A percentile compares a stretch with the other conserved stretches of the same genome.
Conservation (phyloP, 2,888 invertebrate species). For the Brachylomia viminalis region DNA sequence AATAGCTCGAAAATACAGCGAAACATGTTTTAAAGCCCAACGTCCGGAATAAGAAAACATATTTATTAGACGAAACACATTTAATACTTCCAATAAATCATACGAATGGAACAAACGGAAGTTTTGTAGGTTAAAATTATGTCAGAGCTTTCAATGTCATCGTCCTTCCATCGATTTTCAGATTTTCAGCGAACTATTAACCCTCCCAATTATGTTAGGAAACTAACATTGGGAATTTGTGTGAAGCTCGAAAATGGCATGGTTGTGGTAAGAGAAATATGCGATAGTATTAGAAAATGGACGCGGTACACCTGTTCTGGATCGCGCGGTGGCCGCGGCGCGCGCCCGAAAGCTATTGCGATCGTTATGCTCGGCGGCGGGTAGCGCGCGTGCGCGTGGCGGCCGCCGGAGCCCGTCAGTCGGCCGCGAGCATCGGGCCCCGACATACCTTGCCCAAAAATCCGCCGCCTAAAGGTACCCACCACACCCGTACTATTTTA, state of each 20-base stretch:
- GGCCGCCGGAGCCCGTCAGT: conserved; percentile 65
- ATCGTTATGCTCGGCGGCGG: conserved; percentile 72
- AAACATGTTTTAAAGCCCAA: conserved; percentile 63
- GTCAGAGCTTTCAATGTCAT: conserved; percentile 50
- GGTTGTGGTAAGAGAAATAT: conserved; percentile 51
- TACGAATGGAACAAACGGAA: conserved; percentile 37
- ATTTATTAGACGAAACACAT: conserved; percentile 63
- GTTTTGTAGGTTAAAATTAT: conserved; percentile 48
- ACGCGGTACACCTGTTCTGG: conserved; percentile 68
- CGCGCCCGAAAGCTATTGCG: conserved; percentile 66
- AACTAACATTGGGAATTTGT: conserved; percentile 18
- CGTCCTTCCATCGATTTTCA: conserved; percentile 44
- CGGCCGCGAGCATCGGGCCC: conserved; percentile 67
- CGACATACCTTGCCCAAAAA: conserved; percentile 75
- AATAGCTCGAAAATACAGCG: conserved; percentile 49
- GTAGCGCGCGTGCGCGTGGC: conserved; percentile 71
- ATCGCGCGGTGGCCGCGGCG: conserved; percentile 56
- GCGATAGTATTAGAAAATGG: conserved; percentile 63
- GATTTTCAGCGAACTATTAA: conserved; percentile 13
- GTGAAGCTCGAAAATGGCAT: conserved; percentile 38
- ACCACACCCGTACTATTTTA: conserved; percentile 81
- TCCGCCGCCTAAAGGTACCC: conserved; percentile 74
- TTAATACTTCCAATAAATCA: conserved; percentile 61
- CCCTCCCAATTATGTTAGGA: conserved; percentile 6
- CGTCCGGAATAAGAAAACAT: conserved; percentile 58